Conservation (phyloP, 2,888 invertebrate species). For the Pyrgus malvae region DNA sequence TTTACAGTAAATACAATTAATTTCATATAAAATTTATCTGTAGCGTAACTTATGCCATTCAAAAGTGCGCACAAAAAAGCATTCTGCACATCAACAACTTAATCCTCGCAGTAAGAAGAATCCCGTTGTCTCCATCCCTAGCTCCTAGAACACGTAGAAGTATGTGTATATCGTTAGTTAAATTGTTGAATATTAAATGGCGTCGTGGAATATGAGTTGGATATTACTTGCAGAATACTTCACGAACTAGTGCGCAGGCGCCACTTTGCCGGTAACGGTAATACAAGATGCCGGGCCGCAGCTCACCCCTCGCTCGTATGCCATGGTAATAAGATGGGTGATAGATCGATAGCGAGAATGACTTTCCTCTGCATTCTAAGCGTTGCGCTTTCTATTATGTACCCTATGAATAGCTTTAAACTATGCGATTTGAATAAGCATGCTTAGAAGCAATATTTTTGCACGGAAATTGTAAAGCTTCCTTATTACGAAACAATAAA, state of each 20-base stretch:
- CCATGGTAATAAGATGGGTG: slow-evolving; percentile 42
- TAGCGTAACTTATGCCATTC: no score
- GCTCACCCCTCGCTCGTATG: slow-evolving; percentile 53
- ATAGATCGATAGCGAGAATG: slow-evolving; percentile 24
- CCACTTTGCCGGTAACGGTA: slow-evolving; percentile 73
- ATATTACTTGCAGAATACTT: slow-evolving; percentile 31
- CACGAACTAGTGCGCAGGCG: slow-evolving; percentile 52
- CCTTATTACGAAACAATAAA: no score
- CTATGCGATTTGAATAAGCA: no score
- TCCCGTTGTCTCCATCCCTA: no score
- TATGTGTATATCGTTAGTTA: not conserved
- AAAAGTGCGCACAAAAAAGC: no score
- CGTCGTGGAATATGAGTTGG: slow-evolving; percentile 35
- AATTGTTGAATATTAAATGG: slow-evolving; percentile 25
- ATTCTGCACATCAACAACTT: no score
- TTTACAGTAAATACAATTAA: no score
- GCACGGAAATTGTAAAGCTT: no score
- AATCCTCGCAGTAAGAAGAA: no score
- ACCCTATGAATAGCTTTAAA: no score
- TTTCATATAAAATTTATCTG: no score
- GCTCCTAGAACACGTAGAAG: not conserved
- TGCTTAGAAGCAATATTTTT: no score
- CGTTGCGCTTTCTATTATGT: slow-evolving; percentile 13
- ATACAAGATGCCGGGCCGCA: slow-evolving; percentile 71
- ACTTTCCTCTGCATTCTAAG: slow-evolving; percentile 11